A percentile compares a stretch with the other conserved stretches of the same genome.
phyloP scores from a whole-genome alignment of 2,113 vertebrate species.

The Saguinus imperator region DNA sequence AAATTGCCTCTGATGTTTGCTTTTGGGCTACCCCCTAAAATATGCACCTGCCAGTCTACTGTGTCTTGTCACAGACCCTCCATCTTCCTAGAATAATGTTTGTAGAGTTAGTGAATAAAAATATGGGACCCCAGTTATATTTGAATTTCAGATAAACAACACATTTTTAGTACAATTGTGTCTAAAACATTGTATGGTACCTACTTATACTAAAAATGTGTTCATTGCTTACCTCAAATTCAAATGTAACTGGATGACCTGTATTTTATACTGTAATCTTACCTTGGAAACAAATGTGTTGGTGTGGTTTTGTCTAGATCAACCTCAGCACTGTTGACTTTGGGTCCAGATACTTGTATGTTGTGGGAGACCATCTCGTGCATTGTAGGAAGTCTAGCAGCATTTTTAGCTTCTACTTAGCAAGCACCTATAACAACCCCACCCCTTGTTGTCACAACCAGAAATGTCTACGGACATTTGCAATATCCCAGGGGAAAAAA shows the following conservation, averaged over 20 bases:
- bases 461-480: background rate
- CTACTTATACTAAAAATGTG: background rate
- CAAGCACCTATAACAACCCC: accelerated
- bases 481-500: background rate
- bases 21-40: background rate
- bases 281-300: background rate
- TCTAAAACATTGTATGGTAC: background rate
- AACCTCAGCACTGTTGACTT: background rate
- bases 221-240: background rate
- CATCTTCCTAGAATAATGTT: background rate
- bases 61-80: background rate
- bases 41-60: background rate
- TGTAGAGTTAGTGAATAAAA: background rate
- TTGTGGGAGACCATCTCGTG: background rate
- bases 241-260: background rate
- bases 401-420: background rate
- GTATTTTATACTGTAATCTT: background rate
- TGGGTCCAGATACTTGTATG: background rate
- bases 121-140: background rate
- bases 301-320: background rate
- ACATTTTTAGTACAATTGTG: background rate
- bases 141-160: slow-evolving; percentile 13
- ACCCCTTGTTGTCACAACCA: background rate
- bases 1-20: background rate
- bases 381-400: too few species aligned